These are phyloP conservation scores for Toxonevra muliebris DNA, from an alignment of 2,888 invertebrate species.

Conservation along the genomic window DNA sequence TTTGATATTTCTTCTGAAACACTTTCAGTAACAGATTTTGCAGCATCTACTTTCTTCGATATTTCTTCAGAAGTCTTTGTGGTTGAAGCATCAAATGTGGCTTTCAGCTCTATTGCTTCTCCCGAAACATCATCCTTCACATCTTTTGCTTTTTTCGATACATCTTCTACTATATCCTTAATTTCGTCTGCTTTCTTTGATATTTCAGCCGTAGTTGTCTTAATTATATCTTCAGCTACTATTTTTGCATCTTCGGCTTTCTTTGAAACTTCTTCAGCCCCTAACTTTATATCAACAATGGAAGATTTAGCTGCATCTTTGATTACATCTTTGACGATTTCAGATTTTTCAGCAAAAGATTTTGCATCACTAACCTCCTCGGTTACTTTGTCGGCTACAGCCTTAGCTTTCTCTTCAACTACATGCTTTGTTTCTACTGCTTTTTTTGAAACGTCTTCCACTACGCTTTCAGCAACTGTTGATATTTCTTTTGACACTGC, in stretches of 20 bases:
- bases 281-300: neutral
- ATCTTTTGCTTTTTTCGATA: conserved; percentile 31
- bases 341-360: neutral
- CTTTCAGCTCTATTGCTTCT: conserved; percentile 28
- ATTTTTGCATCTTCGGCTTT: conserved; percentile 40
- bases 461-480: neutral
- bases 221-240: conserved; percentile 32
- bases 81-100: neutral
- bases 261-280: conserved; percentile 26
- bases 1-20: neutral
- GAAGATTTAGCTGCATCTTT: neutral
- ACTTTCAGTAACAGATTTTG: neutral
- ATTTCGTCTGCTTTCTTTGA: conserved; percentile 34
- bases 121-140: conserved; percentile 22
- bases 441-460: conserved; percentile 3
- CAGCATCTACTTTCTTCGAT: conserved; percentile 19
- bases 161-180: conserved; percentile 7
- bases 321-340: conserved; percentile 24
- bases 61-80: conserved; percentile 31
- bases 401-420: neutral
- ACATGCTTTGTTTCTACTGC: neutral
- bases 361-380: conserved; percentile 1
- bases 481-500: conserved; percentile 5
- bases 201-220: conserved; percentile 25
- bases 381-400: neutral